phyloP scores from a whole-genome alignment of 2,797 vertebrate genomes.

The Meriones psammophilus region DNA sequence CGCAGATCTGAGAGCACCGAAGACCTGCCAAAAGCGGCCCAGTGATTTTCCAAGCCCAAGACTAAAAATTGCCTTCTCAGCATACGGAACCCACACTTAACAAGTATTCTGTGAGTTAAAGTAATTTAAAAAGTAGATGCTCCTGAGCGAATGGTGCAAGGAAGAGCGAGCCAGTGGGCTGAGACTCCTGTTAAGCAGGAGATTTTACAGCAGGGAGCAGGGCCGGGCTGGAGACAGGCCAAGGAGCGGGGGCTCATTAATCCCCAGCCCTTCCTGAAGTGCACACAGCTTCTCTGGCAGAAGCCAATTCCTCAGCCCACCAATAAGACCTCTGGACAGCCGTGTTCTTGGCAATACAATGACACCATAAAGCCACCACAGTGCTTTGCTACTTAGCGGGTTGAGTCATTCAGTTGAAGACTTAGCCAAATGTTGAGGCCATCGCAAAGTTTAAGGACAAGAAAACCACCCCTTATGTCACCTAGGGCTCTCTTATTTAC shows the following conservation, averaged over 20 bases:
- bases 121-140: not conserved
- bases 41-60: slow-evolving; percentile 54
- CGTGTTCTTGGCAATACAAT: not conserved
- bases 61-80: slow-evolving; percentile 54
- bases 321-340: not conserved
- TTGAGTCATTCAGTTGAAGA: slow-evolving; percentile 37
- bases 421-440: slow-evolving; percentile 10
- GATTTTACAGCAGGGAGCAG: not conserved
- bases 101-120: slow-evolving; percentile 29
- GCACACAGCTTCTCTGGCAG: not conserved
- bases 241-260: not conserved
- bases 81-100: slow-evolving; percentile 49
- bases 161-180: not conserved
- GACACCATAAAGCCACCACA: not conserved
- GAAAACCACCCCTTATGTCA: not conserved
- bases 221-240: not conserved
- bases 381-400: slow-evolving; percentile 1
- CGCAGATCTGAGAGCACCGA: slow-evolving; percentile 60
- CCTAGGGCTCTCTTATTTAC: not conserved
- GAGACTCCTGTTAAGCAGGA: not conserved
- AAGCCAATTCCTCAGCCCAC: not conserved
- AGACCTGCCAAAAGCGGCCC: slow-evolving; percentile 51
- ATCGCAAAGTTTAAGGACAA: not conserved
- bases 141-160: not conserved
- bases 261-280: not conserved